Percentiles rank a stretch among this genome's conserved stretches.
Conservation (phyloP, 2,797 vertebrate genomes). For the Eulemur mongoz region DNA sequence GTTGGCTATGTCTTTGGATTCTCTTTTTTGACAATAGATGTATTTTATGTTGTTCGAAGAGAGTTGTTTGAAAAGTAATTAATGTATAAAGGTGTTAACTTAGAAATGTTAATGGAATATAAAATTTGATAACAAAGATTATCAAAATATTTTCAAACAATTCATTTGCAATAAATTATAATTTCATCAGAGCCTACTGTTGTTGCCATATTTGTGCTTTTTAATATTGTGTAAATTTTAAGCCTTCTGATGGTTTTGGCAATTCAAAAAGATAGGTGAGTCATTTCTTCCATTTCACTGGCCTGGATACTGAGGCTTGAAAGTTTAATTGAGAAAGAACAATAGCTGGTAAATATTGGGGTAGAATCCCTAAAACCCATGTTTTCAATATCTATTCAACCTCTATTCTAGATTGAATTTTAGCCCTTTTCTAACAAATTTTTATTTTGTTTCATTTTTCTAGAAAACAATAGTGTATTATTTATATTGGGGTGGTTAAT, state of each 20-base stretch:
- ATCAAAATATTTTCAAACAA: neutral
- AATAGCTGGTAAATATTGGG: neutral
- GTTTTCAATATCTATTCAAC: neutral
- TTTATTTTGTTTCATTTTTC: neutral
- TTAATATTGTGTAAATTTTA: neutral
- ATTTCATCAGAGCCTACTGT: neutral
- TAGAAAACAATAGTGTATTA: neutral
- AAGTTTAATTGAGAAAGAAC: neutral
- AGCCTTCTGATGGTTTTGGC: neutral
- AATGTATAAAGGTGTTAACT: neutral
- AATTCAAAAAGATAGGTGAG: neutral
- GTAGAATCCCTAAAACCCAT: neutral
- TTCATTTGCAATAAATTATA: neutral
- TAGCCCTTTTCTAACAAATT: neutral
- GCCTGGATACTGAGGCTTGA: neutral
- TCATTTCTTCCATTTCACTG: neutral
- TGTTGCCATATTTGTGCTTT: neutral
- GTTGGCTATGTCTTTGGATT: neutral
- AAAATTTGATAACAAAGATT: neutral
- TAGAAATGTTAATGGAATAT: neutral
- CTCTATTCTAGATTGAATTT: neutral
- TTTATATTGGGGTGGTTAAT: neutral
- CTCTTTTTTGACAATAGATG: neutral
- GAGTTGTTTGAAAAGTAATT: neutral
- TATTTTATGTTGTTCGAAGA: neutral